Base-by-base conservation (phyloP, 1,140 invertebrate genomes). In the Platyscapa corneri region DNA sequence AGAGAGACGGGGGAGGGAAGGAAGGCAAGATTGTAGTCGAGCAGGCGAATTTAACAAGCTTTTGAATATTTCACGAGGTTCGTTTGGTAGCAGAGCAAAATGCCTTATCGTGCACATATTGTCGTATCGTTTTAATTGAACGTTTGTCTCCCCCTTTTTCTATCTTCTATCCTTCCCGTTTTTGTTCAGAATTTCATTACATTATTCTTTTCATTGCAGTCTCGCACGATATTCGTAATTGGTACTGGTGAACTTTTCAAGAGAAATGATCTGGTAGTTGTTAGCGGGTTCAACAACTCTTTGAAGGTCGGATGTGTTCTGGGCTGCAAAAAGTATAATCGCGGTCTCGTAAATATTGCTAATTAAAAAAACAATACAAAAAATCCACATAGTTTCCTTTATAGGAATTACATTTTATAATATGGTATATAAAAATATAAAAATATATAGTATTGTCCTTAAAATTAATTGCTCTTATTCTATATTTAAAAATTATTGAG, bases 31-130 rank as follows among this genome's bases (percentile, higher is more conserved):
- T 42, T 3, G 65, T 37, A 20, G 37, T 8, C n/a, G 37, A 60
- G 20, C 30, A 74, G 81, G 67, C 70, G n/a, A 42, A 67, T 78
- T 84, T 64, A 70, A 77, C 60, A 34, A 39, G 34, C 53, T 60
- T 53, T 46, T 70, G 82, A 84, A 78, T 70, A 53, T 84, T 84
- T 83, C 56, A 76, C 30, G 70, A 60, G 56, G 37, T 30, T 81
- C 60, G 39, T 70, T 67, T 70, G 12, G 30, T 46, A 23, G 49
- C 30, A 7, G 6, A 32, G 46, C 27, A 34, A 78, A 78, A 78
- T 39, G 18, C 53, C 42, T 10, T n/a, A 23, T 75, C 72, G 7
- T 5, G 12, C 72, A 0, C 72, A 42, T 16, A n/a, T 16, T 75
- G 8, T 75, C 27, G 30, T 77, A 53, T 56, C 75, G n/a, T 42